Percentiles rank a stretch among this genome's conserved stretches.
These are phyloP conservation scores for Amyelois transitella DNA, from an alignment of 1,140 invertebrate species.

Conservation along the genomic window DNA sequence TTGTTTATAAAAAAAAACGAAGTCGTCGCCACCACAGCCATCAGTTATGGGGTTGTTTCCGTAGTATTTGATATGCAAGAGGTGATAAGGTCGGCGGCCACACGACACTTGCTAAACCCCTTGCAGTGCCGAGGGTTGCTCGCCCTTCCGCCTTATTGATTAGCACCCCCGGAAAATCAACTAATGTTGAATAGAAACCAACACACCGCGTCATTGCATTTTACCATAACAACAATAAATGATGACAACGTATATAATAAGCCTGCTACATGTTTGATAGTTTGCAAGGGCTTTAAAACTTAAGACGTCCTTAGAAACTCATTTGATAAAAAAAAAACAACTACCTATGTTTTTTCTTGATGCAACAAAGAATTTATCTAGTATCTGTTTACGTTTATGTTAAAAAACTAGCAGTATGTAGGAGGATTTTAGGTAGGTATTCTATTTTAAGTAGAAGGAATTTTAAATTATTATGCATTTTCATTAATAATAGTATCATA, in stretches of 20 bases:
- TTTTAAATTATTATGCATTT: too few relatives aligned
- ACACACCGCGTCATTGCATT: slow-evolving; percentile 14
- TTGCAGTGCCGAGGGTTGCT: slow-evolving; percentile 51
- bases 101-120: slow-evolving; percentile 63
- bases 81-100: slow-evolving; percentile 55
- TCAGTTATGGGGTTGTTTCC: slow-evolving; percentile 33
- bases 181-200: slow-evolving; percentile 34
- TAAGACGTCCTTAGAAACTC: too few relatives aligned
- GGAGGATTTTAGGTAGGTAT: too few relatives aligned
- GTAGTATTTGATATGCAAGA: slow-evolving; percentile 57
- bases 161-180: slow-evolving; percentile 39
- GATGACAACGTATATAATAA: not conserved
- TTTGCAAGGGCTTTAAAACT: too few relatives aligned
- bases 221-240: not conserved
- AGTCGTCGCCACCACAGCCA: not conserved
- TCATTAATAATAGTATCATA: not conserved
- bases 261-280: not conserved
- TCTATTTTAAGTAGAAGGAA: too few relatives aligned
- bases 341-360: too few relatives aligned
- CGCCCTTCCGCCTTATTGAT: slow-evolving; percentile 69
- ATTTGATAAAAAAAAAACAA: too few relatives aligned
- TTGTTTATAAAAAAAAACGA: not conserved
- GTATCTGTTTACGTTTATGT: too few relatives aligned
- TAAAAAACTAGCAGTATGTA: too few relatives aligned
- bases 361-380: too few relatives aligned